Conservation (phyloP, 2,888 invertebrate species). For the Nomada ferruginata region DNA sequence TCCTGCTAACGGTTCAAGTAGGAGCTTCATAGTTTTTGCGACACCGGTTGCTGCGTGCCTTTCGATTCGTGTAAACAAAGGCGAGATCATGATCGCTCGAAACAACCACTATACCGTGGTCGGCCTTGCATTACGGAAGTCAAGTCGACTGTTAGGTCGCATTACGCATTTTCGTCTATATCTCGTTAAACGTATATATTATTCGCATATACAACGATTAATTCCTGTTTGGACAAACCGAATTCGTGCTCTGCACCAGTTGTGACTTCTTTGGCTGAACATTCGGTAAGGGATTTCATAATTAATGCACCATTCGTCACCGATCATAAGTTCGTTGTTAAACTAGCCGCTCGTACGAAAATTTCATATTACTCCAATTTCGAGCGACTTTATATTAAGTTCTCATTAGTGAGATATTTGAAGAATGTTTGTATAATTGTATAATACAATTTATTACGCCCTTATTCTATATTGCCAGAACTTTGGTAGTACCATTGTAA, state of each 20-base stretch:
- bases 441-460: too few species aligned
- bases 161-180: background rate
- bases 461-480: too few species aligned
- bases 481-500: too few species aligned
- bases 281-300: conserved; percentile 8
- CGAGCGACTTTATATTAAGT: background rate
- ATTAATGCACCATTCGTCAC: background rate
- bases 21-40: conserved; percentile 51
- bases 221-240: background rate
- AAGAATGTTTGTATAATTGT: too few species aligned
- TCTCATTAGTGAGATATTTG: too few species aligned
- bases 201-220: background rate
- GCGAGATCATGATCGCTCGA: conserved; percentile 30
- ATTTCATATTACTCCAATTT: background rate
- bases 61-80: conserved; percentile 64
- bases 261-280: background rate
- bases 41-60: conserved; percentile 37
- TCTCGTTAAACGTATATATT: background rate
- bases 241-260: background rate
- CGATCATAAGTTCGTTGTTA: background rate
- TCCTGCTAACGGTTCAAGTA: conserved; percentile 56
- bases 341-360: too few species aligned
- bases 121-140: conserved; percentile 34
- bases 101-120: conserved; percentile 23
- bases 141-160: background rate